Evolutionary conservation across 2,797 vertebrate genomes (phyloP).

Genomic region (Pseudomugil gertrudae): DNA sequence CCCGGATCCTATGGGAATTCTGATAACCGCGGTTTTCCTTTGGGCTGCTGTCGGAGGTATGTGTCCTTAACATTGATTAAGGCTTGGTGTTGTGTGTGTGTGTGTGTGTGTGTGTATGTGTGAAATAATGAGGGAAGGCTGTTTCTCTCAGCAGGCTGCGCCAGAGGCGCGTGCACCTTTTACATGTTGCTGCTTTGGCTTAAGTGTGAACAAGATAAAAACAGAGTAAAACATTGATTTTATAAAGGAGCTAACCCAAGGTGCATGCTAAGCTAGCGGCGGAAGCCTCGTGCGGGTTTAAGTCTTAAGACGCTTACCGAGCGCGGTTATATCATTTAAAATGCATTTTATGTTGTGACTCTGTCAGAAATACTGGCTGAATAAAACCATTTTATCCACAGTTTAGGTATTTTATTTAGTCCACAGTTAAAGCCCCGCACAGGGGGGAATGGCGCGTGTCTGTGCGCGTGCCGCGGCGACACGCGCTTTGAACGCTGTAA

Average conservation of each 20-base stretch:
- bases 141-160: background rate
- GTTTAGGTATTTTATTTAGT: background rate
- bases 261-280: constrained; percentile 1
- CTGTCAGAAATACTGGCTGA: background rate
- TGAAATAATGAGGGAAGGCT: background rate
- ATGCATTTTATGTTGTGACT: constrained; percentile 1
- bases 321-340: constrained; percentile 60
- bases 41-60: constrained; percentile 75
- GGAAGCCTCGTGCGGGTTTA: constrained; percentile 26
- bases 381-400: background rate
- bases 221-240: background rate
- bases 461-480: background rate
- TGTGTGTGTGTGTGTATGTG: background rate
- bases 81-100: background rate
- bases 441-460: constrained; percentile 36
- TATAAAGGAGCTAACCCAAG: background rate
- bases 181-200: constrained; percentile 2
- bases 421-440: constrained; percentile 14
- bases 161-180: background rate
- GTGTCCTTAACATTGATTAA: background rate
- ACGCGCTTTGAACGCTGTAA: constrained; percentile 4
- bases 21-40: constrained; percentile 56
- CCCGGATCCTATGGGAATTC: constrained; percentile 66
- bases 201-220: background rate
- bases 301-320: constrained; percentile 53